phyloP scores from a whole-genome alignment of 2,797 vertebrate species.

The Crypturellus tataupa region DNA sequence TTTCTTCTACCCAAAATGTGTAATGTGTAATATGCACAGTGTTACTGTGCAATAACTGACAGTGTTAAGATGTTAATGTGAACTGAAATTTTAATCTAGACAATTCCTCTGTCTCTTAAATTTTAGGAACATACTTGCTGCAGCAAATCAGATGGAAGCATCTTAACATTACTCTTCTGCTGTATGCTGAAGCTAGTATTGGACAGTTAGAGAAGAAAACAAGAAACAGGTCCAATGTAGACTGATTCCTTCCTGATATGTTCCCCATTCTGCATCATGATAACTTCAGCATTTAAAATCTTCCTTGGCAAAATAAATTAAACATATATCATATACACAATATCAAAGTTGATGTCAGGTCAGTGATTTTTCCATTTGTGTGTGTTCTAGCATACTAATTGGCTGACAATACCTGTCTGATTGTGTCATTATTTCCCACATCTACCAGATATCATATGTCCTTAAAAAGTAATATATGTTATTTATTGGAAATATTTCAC shows the following conservation, averaged over 20 bases:
- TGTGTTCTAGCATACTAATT: conserved; percentile 20
- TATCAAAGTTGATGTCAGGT: background rate
- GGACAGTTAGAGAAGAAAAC: background rate
- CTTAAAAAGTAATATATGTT: conserved; percentile 15
- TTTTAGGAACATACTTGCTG: background rate
- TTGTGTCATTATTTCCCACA: background rate
- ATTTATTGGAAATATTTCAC: conserved; percentile 30
- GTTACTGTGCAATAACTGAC: background rate
- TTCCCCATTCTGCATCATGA: background rate
- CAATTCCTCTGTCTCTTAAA: background rate
- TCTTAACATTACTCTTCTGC: background rate
- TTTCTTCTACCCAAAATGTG: background rate
- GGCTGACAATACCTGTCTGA: background rate
- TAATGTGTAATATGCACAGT: background rate
- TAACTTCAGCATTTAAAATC: background rate
- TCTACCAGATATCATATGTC: conserved; percentile 9
- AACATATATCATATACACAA: background rate
- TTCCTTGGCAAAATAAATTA: conserved; percentile 20
- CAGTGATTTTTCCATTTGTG: background rate
- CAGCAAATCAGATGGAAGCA: background rate
- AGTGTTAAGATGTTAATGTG: background rate
- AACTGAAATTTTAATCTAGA: background rate
- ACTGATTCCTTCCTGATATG: background rate
- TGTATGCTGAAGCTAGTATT: background rate
- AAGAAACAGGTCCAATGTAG: background rate